Conservation (phyloP, 35 echinoderm and acorn worm species). For the Acanthaster planci region DNA sequence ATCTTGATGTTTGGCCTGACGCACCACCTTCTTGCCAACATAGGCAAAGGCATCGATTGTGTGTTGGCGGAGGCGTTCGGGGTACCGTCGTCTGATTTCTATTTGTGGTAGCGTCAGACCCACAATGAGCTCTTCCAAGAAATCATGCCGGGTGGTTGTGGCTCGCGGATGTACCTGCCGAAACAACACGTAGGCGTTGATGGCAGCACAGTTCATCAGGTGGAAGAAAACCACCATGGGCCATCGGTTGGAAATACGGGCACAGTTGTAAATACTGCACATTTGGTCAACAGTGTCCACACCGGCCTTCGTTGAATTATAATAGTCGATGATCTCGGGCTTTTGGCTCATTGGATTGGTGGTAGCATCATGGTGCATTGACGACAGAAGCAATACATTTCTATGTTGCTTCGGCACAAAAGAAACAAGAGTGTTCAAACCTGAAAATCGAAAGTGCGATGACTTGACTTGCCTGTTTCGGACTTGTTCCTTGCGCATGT, state of each 20-base stretch:
- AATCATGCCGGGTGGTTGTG: neutral
- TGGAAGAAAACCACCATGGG: slow-evolving; percentile 20
- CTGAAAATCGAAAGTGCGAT: neutral
- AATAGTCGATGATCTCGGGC: neutral
- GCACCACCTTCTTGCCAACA: too few relatives aligned
- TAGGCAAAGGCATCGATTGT: too few relatives aligned
- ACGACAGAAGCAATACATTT: neutral
- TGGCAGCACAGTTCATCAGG: neutral
- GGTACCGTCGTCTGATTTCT: neutral
- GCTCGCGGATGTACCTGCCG: neutral
- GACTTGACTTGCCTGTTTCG: neutral
- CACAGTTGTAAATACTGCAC: slow-evolving; percentile 7
- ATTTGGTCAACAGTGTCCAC: neutral
- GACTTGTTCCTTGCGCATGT: neutral
- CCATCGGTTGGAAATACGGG: neutral
- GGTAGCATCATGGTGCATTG: neutral
- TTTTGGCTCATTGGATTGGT: neutral
- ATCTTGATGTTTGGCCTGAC: too few relatives aligned
- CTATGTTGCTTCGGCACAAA: neutral
- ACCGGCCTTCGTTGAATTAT: neutral
- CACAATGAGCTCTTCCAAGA: neutral
- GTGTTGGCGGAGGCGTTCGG: neutral
- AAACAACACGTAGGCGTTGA: neutral
- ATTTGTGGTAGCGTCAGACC: neutral
- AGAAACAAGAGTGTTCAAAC: neutral